These are phyloP conservation scores for Hesperophylax magnus DNA, from an alignment of 1,140 invertebrate species.

Conservation along the genomic window DNA sequence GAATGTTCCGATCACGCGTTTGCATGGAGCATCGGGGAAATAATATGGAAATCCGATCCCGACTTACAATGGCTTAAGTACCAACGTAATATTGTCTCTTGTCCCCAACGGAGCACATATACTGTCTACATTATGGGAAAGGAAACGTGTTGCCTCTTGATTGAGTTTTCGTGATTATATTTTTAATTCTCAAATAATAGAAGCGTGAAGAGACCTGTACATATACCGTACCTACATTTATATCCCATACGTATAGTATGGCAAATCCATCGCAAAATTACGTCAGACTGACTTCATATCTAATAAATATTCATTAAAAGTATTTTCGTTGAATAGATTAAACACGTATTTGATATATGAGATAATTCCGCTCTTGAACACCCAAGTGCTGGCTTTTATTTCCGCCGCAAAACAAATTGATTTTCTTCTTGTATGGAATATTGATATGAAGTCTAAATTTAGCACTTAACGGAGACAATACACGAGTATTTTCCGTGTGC, in stretches of 20 bases:
- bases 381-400: too few species aligned
- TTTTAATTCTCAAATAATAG: slow-evolving; percentile 8
- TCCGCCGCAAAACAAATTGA: too few species aligned
- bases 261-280: too few species aligned
- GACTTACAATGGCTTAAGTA: slow-evolving; percentile 20
- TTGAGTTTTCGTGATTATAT: slow-evolving; percentile 13
- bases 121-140: slow-evolving; percentile 4
- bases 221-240: background rate
- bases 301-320: too few species aligned
- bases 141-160: slow-evolving; percentile 6
- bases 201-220: background rate
- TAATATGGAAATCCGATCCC: slow-evolving; percentile 37
- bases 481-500: too few species aligned
- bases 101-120: background rate
- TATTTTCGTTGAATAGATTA: background rate
- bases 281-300: too few species aligned
- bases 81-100: background rate
- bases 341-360: slow-evolving; percentile 39
- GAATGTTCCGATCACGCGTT: slow-evolving; percentile 27
- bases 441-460: too few species aligned
- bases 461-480: too few species aligned
- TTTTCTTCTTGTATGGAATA: too few species aligned
- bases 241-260: too few species aligned
- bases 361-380: slow-evolving; percentile 12
- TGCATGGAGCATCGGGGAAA: slow-evolving; percentile 15